Conservation (phyloP, 2,113 vertebrate species). For the Mellivora capensis region DNA sequence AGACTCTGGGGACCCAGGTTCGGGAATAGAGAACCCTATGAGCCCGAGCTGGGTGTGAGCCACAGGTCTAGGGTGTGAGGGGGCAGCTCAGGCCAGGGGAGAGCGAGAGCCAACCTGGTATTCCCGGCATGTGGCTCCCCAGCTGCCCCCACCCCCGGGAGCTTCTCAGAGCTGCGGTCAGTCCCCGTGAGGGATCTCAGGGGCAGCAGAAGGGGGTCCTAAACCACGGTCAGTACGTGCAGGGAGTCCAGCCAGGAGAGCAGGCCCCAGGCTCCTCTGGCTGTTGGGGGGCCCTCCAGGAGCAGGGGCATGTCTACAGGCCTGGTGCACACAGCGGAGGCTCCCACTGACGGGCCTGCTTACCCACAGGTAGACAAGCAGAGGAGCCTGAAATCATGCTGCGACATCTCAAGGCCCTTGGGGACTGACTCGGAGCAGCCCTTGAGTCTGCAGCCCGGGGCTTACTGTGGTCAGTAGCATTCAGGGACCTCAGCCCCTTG, state of each 20-base stretch:
- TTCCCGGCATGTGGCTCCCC: neutral
- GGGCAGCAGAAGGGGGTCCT: neutral
- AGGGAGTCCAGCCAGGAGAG: neutral
- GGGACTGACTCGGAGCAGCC: neutral
- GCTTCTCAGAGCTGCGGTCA: neutral
- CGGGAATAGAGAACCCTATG: fast-evolving
- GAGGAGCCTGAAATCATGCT: neutral
- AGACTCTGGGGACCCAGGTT: neutral
- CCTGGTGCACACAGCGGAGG: neutral
- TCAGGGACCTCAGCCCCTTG: neutral
- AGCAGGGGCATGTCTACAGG: neutral
- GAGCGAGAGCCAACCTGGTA: too few relatives aligned
- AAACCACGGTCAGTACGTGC: neutral
- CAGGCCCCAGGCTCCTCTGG: neutral
- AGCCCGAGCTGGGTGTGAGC: neutral
- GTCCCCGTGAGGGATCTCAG: neutral
- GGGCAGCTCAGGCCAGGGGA: neutral
- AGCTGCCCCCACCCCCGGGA: neutral
- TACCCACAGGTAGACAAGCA: neutral
- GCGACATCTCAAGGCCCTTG: neutral
- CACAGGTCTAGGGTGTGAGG: too few relatives aligned
- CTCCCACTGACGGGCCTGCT: neutral
- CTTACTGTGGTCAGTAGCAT: neutral
- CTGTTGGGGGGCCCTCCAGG: neutral
- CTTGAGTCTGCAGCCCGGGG: neutral